These are phyloP conservation scores for Phortica magna DNA, from an alignment of 2,888 invertebrate genomes.

Conservation along the genomic window DNA sequence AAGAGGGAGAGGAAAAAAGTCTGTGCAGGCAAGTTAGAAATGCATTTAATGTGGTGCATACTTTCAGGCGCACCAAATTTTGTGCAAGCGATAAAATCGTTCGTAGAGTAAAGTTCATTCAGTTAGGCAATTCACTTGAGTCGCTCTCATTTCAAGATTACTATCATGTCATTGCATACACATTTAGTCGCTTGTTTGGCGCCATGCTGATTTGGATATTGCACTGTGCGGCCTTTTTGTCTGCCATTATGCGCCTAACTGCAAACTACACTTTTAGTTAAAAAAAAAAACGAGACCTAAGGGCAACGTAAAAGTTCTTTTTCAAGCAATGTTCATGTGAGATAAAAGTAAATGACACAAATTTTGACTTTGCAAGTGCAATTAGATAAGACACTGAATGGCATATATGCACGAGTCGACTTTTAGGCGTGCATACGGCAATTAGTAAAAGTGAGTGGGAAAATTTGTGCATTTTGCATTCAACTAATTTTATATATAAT, in stretches of 20 bases:
- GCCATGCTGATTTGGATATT: not conserved
- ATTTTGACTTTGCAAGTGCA: not conserved
- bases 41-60: slow-evolving; percentile 13
- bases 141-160: slow-evolving; percentile 6
- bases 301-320: not conserved
- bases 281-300: not conserved
- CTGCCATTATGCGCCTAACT: slow-evolving; percentile 2
- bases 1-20: slow-evolving; percentile 48
- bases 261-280: not conserved
- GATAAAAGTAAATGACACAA: slow-evolving; percentile 46
- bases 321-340: not conserved
- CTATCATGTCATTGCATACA: not conserved
- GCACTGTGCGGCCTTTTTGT: not conserved
- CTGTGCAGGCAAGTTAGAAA: slow-evolving; percentile 15
- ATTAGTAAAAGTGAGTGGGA: not conserved
- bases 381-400: not conserved
- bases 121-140: not conserved
- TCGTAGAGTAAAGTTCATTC: not conserved
- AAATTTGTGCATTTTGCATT: not conserved
- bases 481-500: not conserved
- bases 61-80: not conserved
- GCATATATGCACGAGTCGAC: not conserved
- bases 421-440: not conserved
- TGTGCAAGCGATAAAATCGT: not conserved
- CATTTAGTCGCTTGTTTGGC: not conserved